Percentiles rank a stretch among this genome's conserved stretches.
phyloP scores from a whole-genome alignment of 2,113 vertebrate genomes.

The Eira barbara region DNA sequence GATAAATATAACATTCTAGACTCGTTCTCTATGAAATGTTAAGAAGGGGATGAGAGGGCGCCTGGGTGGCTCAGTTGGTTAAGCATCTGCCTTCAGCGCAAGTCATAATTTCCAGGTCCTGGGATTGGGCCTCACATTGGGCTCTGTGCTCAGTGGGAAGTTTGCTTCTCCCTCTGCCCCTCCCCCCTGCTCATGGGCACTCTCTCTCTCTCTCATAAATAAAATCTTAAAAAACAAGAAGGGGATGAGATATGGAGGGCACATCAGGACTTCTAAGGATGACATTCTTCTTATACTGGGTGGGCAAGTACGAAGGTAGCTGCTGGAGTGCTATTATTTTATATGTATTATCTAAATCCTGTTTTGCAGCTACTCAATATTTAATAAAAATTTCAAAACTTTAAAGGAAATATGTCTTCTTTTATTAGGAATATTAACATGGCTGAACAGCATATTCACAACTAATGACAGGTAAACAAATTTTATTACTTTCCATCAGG shows the following conservation, averaged over 20 bases:
- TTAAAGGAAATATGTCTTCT: not conserved
- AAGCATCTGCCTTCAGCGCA: not conserved
- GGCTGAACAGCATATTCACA: not conserved
- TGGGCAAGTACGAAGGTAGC: not conserved
- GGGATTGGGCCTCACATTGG: fast-evolving
- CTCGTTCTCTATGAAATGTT: not conserved
- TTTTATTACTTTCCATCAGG: not conserved
- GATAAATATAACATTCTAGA: not conserved
- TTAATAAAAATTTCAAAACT: slow-evolving; percentile 24
- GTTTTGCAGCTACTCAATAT: not conserved
- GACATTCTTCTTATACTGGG: not conserved
- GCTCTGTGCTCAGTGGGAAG: not conserved
- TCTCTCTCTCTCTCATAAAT: not conserved
- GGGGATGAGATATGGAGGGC: not conserved
- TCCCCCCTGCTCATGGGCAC: too few species aligned
- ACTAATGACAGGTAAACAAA: not conserved
- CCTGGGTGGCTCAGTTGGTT: not conserved
- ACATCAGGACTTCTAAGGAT: not conserved
- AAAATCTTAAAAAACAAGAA: not conserved
- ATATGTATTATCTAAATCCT: not conserved
- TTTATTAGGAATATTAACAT: not conserved
- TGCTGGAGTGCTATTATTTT: not conserved
- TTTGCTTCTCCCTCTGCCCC: not conserved
- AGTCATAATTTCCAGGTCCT: not conserved
- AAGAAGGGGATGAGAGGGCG: not conserved